Percentiles rank a stretch among this genome's conserved stretches.
Conservation (phyloP, 2,797 vertebrate species). For the Rhinoraja longicauda region DNA sequence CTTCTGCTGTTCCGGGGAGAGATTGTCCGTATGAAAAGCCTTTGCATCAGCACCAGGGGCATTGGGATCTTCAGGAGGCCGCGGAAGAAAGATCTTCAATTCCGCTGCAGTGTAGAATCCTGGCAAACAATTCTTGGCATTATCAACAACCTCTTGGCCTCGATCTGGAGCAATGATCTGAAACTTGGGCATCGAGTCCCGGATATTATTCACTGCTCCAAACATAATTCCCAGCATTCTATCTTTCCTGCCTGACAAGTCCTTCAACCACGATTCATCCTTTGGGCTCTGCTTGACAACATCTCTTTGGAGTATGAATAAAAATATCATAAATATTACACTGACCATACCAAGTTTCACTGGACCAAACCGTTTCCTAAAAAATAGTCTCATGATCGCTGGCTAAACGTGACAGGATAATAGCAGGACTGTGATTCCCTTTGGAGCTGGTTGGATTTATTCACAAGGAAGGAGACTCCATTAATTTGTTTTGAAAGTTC, state of each 20-base stretch:
- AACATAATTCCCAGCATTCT: conserved; percentile 75
- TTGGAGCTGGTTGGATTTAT: not conserved
- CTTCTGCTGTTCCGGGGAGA: conserved; percentile 68
- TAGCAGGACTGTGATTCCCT: not conserved
- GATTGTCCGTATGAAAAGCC: conserved; percentile 62
- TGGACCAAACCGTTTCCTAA: conserved; percentile 67
- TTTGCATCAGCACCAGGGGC: conserved; percentile 69
- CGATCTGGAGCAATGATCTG: conserved; percentile 75
- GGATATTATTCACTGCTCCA: conserved; percentile 78
- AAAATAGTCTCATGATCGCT: conserved; percentile 63
- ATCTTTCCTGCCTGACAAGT: conserved; percentile 71
- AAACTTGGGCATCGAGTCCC: conserved; percentile 66
- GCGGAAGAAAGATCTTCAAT: conserved; percentile 71
- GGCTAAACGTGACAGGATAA: not conserved
- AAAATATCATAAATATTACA: conserved; percentile 70
- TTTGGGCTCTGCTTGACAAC: conserved; percentile 52
- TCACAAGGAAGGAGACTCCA: conserved; percentile 5
- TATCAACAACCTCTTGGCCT: conserved; percentile 45
- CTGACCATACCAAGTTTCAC: conserved; percentile 70
- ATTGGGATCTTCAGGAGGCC: conserved; percentile 69
- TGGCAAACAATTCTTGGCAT: conserved; percentile 60
- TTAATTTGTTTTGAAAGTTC: not conserved
- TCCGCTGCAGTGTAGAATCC: conserved; percentile 74
- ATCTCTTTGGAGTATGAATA: conserved; percentile 76
- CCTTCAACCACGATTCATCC: conserved; percentile 77